phyloP scores from a whole-genome alignment of 2,888 invertebrate genomes.

The Euplexia lucipara region DNA sequence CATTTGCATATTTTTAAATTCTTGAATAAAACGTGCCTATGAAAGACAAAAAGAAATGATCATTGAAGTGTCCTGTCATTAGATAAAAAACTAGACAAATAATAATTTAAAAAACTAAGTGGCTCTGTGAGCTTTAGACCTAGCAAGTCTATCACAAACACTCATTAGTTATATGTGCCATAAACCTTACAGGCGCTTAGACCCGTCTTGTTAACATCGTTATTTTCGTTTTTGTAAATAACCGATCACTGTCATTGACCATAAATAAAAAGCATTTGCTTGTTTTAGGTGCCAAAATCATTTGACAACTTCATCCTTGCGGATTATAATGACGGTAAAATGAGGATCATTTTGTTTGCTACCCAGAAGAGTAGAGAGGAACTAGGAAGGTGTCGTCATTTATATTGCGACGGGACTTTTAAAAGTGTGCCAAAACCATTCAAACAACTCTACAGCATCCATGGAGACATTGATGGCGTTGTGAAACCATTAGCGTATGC shows the following conservation, averaged over 20 bases:
- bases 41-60: no score
- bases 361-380: conserved; percentile 23
- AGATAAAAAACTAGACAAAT: no score
- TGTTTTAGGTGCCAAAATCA: conserved; percentile 25
- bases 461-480: conserved; percentile 27
- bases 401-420: conserved; percentile 28
- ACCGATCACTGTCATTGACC: conserved; percentile 23
- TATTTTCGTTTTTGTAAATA: conserved; percentile 29
- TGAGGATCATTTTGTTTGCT: conserved; percentile 21
- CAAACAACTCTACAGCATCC: conserved; percentile 17
- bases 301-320: conserved; percentile 25
- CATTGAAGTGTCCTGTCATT: no score
- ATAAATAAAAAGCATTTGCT: conserved; percentile 18
- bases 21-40: no score
- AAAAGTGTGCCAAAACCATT: conserved; percentile 35
- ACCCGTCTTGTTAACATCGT: no score
- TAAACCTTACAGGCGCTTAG: no score
- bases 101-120: no score
- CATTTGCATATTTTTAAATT: no score
- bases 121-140: no score
- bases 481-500: conserved; percentile 16
- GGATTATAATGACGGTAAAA: conserved; percentile 28
- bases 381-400: conserved; percentile 22
- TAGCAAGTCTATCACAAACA: no score
- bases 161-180: no score